phyloP scores from a whole-genome alignment of 1,140 invertebrate genomes.

The Drosophila biarmipes region DNA sequence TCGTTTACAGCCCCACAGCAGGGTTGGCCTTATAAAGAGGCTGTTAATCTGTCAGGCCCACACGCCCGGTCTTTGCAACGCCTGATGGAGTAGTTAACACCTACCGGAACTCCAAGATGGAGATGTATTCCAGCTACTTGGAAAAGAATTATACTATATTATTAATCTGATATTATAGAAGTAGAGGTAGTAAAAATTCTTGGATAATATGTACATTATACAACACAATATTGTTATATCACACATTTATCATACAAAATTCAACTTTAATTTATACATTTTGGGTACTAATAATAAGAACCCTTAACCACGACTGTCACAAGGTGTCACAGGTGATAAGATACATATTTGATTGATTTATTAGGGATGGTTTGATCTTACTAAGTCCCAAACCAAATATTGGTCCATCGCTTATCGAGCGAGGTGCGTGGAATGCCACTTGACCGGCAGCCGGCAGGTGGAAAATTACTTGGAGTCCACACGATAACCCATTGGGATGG shows the following conservation, averaged over 20 bases:
- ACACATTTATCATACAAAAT: neutral
- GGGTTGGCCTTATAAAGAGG: constrained; percentile 18
- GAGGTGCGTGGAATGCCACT: constrained; percentile 13
- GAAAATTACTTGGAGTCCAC: constrained; percentile 54
- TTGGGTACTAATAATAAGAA: neutral
- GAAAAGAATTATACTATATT: neutral
- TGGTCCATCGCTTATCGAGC: constrained; percentile 25
- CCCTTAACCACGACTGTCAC: constrained; percentile 21
- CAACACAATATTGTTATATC: too few species aligned
- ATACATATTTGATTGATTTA: constrained; percentile 16
- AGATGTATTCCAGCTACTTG: neutral
- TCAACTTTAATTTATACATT: too few species aligned
- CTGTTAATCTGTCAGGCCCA: constrained; percentile 28
- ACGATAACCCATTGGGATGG: constrained; percentile 15
- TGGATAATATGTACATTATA: neutral
- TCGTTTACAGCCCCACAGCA: constrained; percentile 12
- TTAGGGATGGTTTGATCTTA: constrained; percentile 5
- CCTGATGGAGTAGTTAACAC: constrained; percentile 36
- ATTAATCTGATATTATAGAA: neutral
- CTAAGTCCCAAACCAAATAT: constrained; percentile 48
- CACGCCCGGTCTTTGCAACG: constrained; percentile 16
- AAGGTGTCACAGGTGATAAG: constrained; percentile 20
- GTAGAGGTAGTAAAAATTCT: neutral
- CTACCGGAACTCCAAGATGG: constrained; percentile 9
- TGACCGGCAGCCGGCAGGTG: constrained; percentile 23